Evolutionary conservation across 2,113 vertebrate genomes (phyloP), one percentile per base, ranked within the genome.

Genomic region (Cromileptes altivelis): DNA sequence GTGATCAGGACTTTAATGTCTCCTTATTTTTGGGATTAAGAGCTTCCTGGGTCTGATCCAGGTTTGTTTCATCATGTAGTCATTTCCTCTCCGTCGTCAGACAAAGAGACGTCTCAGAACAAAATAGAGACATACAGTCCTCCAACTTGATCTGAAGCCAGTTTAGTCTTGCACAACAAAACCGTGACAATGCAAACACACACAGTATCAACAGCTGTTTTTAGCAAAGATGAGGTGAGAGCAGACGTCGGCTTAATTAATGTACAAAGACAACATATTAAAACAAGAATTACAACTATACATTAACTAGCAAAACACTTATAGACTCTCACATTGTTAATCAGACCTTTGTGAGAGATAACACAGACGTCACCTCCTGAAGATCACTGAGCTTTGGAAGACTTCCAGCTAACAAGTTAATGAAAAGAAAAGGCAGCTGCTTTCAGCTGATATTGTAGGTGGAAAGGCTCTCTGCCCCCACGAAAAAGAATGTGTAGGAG

Each of bases 91-190:
- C 27, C 6, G 15, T 69, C 25, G 25, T 69, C 67, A 69, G 25
- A 69, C 67, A 53, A 69, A 69, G 67, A 69, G 67, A 33, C 18
- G 5, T 33, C 10, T 52, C 65, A 52, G 65, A 52, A 33, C 47
- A 3, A 33, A 68, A 68, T 23, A 33, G 25, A 30, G 27, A 61
- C 11, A 7, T 15, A 27, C 25, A 27, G 42, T 45, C 42, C 42
- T 11, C 42, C 9, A 9, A 45, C 42, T 45, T 45, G 42, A 45
- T 45, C 42, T 12, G 42, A 45, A 45, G 42, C 42, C 42, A 4
- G 27, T 60, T 60, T 30, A 17, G 57, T 33, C 57, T 10, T 17
- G 27, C 42, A 60, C 27, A 18, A 23, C 40, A 23, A 2, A 63
- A 65, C 42, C 1, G 37, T 6, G 2, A 33, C 18, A 50, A 3